Percentiles rank a stretch among this genome's conserved stretches.
These are phyloP conservation scores for Eonycteris spelaea DNA, from an alignment of 2,113 vertebrate genomes.

Conservation along the genomic window DNA sequence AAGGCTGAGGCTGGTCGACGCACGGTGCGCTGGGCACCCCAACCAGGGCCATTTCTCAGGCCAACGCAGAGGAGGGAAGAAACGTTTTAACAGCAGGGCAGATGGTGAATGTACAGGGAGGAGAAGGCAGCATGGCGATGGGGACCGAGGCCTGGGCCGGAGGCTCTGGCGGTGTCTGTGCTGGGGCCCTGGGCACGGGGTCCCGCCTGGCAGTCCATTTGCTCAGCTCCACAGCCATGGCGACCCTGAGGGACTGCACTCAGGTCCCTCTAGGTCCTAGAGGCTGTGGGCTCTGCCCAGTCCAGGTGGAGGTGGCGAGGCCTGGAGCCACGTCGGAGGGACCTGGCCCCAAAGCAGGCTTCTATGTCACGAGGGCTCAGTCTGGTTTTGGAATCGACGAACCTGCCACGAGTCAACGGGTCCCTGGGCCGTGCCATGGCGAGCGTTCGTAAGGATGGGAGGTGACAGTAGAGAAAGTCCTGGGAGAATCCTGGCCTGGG, in stretches of 20 bases:
- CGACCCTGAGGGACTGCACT: no score
- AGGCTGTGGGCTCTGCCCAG: accelerated
- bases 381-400: background rate
- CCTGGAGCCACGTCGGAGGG: background rate
- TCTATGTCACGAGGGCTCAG: background rate
- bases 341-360: background rate
- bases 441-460: background rate
- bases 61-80: no score
- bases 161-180: no score
- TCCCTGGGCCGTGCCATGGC: no score
- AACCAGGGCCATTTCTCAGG: no score
- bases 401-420: background rate
- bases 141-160: no score
- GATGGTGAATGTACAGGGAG: no score
- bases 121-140: no score
- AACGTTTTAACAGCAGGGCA: no score
- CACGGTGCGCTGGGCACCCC: no score
- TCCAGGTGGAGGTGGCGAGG: accelerated
- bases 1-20: no score
- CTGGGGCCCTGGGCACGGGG: no score
- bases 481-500: background rate
- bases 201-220: accelerated
- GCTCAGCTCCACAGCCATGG: accelerated
- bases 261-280: background rate
- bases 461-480: background rate